Percentiles rank a stretch among this genome's conserved stretches.
These are phyloP conservation scores for Chrysaora quinquecirrha DNA, from an alignment of 30 jellyfish, hydroid and myxozoan species.

Conservation along the genomic window DNA sequence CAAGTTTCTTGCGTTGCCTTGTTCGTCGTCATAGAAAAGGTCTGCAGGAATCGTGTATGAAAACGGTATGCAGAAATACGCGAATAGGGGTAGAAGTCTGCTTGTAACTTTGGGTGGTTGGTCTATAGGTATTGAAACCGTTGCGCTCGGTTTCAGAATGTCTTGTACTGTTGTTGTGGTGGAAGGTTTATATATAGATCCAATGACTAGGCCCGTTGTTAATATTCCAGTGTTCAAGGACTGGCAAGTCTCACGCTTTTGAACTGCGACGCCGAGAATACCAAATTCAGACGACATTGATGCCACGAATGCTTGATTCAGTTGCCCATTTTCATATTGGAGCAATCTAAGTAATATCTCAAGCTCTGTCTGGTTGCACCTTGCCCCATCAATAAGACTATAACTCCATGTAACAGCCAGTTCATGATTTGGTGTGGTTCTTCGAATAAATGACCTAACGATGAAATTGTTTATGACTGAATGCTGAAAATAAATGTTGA, in stretches of 20 bases:
- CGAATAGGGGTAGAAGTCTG: conserved; percentile 66
- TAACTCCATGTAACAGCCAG: conserved; percentile 29
- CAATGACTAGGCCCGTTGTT: neutral
- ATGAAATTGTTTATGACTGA: conserved; percentile 8
- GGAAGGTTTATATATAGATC: neutral
- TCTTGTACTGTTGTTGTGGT: conserved; percentile 14
- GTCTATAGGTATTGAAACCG: neutral
- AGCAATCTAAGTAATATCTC: neutral
- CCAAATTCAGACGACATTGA: conserved; percentile 43
- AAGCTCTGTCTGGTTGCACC: conserved; percentile 41
- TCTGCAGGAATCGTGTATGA: conserved; percentile 60
- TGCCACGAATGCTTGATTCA: conserved; percentile 15
- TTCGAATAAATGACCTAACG: conserved; percentile 2
- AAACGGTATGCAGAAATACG: conserved; percentile 70
- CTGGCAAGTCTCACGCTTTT: neutral
- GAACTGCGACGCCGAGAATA: neutral
- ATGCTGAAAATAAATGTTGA: conserved; percentile 16
- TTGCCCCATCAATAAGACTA: conserved; percentile 14
- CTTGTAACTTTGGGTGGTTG: conserved; percentile 72
- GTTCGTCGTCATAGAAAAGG: conserved; percentile 54
- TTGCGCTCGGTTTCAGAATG: neutral
- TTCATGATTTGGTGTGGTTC: conserved; percentile 7
- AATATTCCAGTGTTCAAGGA: neutral
- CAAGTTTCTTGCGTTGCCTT: conserved; percentile 79
- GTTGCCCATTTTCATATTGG: conserved; percentile 11